Percentiles rank a stretch among this genome's conserved stretches.
Conservation (phyloP, 2,888 invertebrate genomes). For the Drosophila putrida region DNA sequence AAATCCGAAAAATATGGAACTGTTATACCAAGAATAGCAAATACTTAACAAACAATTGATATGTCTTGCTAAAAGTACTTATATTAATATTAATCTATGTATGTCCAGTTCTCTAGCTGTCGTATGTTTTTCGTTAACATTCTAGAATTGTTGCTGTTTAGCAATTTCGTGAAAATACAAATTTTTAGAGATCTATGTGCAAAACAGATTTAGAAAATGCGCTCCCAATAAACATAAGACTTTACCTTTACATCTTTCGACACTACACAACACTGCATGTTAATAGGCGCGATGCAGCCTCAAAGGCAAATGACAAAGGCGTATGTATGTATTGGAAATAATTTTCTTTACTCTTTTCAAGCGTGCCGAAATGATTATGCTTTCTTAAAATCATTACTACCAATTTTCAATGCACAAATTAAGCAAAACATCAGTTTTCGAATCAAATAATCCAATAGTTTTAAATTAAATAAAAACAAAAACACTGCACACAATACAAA, state of each 20-base stretch:
- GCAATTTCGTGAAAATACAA: conserved; percentile 33
- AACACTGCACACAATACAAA: conserved; percentile 17
- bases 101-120: conserved; percentile 62
- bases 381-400: conserved; percentile 36
- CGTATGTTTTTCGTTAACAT: conserved; percentile 66
- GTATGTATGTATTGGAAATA: conserved; percentile 8
- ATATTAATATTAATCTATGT: conserved; percentile 45
- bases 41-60: conserved; percentile 41
- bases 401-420: conserved; percentile 36
- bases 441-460: conserved; percentile 9
- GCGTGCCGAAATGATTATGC: conserved; percentile 13
- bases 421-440: conserved; percentile 13
- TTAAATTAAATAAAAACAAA: neutral
- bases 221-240: conserved; percentile 11
- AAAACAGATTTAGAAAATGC: conserved; percentile 38
- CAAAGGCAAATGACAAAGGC: conserved; percentile 1
- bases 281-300: conserved; percentile 22
- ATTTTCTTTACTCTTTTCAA: conserved; percentile 10
- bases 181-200: conserved; percentile 40
- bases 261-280: conserved; percentile 20
- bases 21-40: conserved; percentile 29
- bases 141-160: conserved; percentile 61
- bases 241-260: conserved; percentile 7
- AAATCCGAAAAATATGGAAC: conserved; percentile 38
- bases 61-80: conserved; percentile 65